These are phyloP conservation scores for Sebastes diaconus DNA, from an alignment of 2,797 vertebrate species.

Conservation along the genomic window DNA sequence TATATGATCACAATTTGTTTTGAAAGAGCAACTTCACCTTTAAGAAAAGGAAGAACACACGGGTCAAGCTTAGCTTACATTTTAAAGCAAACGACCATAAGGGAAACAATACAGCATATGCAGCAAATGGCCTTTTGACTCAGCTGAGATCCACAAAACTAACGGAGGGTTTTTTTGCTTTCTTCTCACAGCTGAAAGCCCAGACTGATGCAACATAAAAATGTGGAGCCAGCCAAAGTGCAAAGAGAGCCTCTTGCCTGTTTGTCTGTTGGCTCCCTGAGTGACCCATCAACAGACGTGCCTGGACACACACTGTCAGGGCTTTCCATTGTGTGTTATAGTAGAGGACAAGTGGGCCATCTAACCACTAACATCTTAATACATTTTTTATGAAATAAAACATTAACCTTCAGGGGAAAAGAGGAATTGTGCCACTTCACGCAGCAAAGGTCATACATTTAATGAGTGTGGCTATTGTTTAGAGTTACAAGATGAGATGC, in stretches of 20 bases:
- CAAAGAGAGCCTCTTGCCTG: not conserved
- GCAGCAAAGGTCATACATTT: not conserved
- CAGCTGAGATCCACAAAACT: not conserved
- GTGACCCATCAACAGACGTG: not conserved
- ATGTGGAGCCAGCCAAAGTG: slow-evolving; percentile 13
- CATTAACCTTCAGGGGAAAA: not conserved
- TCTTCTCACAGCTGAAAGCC: slow-evolving; percentile 15
- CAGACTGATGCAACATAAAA: slow-evolving; percentile 7
- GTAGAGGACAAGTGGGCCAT: not conserved
- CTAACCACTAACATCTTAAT: not conserved
- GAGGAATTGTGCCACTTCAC: not conserved
- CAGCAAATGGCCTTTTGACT: not conserved
- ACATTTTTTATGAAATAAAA: not conserved
- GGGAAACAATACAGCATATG: not conserved
- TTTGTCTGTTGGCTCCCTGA: not conserved
- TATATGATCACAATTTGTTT: not conserved
- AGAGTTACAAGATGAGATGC: not conserved
- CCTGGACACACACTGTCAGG: not conserved
- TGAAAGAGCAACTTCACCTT: not conserved
- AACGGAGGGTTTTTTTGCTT: not conserved
- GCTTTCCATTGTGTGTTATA: not conserved
- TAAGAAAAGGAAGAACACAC: not conserved
- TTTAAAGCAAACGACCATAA: not conserved
- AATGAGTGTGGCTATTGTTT: not conserved
- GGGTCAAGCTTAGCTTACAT: not conserved